A percentile compares a stretch with the other conserved stretches of the same genome.
Evolutionary conservation across 2,113 vertebrate species (phyloP).

Genomic region (Mustela nigripes): DNA sequence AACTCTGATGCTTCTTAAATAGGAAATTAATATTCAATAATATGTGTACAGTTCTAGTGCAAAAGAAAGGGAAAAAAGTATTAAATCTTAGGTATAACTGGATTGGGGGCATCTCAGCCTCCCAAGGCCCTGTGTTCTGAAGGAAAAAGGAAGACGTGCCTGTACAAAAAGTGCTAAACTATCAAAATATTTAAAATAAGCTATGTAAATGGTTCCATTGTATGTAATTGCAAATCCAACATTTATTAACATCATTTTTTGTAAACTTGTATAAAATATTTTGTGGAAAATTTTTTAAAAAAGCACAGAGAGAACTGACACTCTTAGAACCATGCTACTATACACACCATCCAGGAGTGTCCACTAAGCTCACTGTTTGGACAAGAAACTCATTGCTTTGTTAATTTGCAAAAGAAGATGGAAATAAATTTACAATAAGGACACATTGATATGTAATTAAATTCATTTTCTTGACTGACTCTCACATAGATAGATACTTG

Average conservation of each 20-base stretch:
- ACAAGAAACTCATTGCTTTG: background rate
- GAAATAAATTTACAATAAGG: background rate
- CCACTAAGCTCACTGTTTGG: background rate
- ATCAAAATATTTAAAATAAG: background rate
- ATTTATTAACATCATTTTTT: background rate
- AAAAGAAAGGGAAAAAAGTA: background rate
- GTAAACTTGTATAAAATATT: background rate
- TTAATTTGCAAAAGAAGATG: background rate
- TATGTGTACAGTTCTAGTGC: background rate
- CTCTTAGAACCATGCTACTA: accelerated
- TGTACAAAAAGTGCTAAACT: background rate
- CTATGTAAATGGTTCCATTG: background rate
- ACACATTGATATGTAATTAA: background rate
- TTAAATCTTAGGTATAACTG: background rate
- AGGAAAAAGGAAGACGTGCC: background rate
- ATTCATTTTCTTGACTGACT: background rate
- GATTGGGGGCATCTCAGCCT: background rate
- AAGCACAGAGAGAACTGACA: background rate
- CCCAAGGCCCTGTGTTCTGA: background rate
- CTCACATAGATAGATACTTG: background rate
- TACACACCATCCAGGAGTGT: background rate
- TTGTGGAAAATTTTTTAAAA: background rate
- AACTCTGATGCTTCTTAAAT: background rate
- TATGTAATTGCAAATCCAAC: background rate
- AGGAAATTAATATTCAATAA: background rate